Evolutionary conservation across 1,140 invertebrate genomes (phyloP), one percentile per base, ranked within the genome.

Genomic region (Globodera rostochiensis): DNA sequence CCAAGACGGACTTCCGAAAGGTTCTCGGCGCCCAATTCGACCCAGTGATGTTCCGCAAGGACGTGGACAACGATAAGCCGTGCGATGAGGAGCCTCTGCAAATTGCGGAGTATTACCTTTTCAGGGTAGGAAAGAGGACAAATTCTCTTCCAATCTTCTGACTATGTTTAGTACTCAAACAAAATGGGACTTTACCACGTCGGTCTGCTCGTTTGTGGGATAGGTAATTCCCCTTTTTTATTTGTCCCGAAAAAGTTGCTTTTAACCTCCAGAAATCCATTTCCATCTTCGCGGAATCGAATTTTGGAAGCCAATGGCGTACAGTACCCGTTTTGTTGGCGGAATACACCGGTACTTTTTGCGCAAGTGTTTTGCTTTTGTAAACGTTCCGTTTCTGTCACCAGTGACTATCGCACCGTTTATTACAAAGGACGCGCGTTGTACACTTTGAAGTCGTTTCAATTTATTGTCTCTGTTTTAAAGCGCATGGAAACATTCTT

Each of bases 281-380:
- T 71, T 71, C 69, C 69, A 71, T 19, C 69, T 6, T 47, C 69
- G 36, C 11, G 69, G 69, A n/a, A 47, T 71, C 36, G 36, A 71
- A 47, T 71, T 45, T 47, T 71, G 69, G 69, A 71, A 71, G 36
- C 69, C 69, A 19, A 71, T 36, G 69, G 69, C 45, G n/a, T 71
- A 71, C n/a, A 25, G 1, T n/a, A 71, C 69, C 6, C 69, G 69
- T 36, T 71, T 71, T 19, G 69, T 45, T 11, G 69, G 69, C 69
- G 69, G n/a, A 36, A 71, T 47, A 11, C 46, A 45, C 25, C 69
- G 25, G 69, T 71, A 21, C 13, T 13, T 66, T 21, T 21, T 21
- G 8, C 4, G 36, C 67, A 69, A 69, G 8, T 45, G 36, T 36
- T 36, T 36, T 36, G 36, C 36, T 36, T 36, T 36, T 36, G 36